Conservation (phyloP, 2,888 invertebrate genomes). For the Bhutanitis thaidina region DNA sequence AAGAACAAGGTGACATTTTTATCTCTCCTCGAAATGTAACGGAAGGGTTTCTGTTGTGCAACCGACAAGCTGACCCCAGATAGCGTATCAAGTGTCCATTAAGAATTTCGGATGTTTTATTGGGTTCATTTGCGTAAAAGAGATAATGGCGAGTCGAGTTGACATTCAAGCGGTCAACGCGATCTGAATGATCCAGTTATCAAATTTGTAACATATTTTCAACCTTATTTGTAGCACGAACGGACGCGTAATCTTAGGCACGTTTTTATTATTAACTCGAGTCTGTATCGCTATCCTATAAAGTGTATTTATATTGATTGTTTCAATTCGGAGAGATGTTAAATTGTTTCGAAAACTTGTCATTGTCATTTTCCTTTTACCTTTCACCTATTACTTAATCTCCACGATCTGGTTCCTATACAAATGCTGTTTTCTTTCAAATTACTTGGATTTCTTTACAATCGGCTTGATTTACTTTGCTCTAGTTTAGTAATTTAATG, state of each 20-base stretch:
- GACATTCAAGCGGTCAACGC: slow-evolving; percentile 31
- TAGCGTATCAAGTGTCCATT: slow-evolving; percentile 33
- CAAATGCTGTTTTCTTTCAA: not conserved
- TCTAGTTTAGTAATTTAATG: slow-evolving; percentile 10
- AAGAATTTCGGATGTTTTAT: slow-evolving; percentile 32
- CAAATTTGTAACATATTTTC: slow-evolving; percentile 4
- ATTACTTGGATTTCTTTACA: not conserved
- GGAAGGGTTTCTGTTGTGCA: slow-evolving; percentile 35
- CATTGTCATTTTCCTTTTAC: slow-evolving; percentile 3
- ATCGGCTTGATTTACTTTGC: slow-evolving; percentile 11
- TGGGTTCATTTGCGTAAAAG: slow-evolving; percentile 45
- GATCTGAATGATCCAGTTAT: slow-evolving; percentile 10
- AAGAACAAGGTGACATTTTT: slow-evolving; percentile 19
- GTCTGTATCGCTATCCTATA: not conserved
- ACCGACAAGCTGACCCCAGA: slow-evolving; percentile 30
- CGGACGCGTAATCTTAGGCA: not conserved
- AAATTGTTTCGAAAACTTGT: slow-evolving; percentile 9
- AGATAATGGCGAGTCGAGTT: slow-evolving; percentile 34
- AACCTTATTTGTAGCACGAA: not conserved
- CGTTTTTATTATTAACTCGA: slow-evolving; percentile 8
- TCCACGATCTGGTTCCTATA: not conserved
- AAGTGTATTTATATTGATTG: not conserved
- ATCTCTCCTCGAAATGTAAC: slow-evolving; percentile 17
- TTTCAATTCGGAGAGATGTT: not conserved
- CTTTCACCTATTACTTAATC: slow-evolving; percentile 8